Evolutionary conservation across 30 jellyfish, hydroid and myxozoan genomes (phyloP).

Genomic region (Hydra vulgaris): DNA sequence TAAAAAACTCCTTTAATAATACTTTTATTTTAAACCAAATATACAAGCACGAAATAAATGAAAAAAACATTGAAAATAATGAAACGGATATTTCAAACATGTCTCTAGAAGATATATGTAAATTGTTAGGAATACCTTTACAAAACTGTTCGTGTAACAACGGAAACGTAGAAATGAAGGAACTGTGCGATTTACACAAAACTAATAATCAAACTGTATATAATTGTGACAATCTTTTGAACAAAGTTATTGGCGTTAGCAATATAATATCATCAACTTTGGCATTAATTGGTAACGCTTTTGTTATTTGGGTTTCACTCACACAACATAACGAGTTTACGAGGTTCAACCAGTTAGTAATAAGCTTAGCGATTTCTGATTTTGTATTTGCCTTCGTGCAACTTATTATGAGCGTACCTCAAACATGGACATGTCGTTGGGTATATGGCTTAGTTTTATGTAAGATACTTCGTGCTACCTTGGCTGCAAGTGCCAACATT

Average conservation of each 20-base stretch:
- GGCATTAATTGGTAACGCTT: background rate
- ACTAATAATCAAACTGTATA: background rate
- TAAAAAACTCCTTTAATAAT: no score
- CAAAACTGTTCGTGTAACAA: background rate
- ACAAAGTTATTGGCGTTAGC: background rate
- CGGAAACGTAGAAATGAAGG: background rate
- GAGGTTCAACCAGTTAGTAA: background rate
- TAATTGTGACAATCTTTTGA: background rate
- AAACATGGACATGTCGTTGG: constrained; percentile 12
- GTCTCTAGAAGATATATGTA: background rate
- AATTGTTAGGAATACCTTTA: background rate
- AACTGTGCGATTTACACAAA: background rate
- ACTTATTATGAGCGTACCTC: background rate
- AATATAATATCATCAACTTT: background rate
- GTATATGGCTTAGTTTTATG: background rate
- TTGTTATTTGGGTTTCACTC: background rate
- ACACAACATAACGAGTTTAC: background rate
- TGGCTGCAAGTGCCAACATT: constrained; percentile 3
- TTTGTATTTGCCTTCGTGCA: background rate
- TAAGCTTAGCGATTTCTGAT: background rate
- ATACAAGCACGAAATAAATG: no score
- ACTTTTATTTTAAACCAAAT: no score
- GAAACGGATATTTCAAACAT: constrained; percentile 2
- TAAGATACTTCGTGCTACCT: background rate
- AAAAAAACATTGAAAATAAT: background rate